Evolutionary conservation across 2,888 invertebrate species (phyloP).

Genomic region (Acronicta alni): DNA sequence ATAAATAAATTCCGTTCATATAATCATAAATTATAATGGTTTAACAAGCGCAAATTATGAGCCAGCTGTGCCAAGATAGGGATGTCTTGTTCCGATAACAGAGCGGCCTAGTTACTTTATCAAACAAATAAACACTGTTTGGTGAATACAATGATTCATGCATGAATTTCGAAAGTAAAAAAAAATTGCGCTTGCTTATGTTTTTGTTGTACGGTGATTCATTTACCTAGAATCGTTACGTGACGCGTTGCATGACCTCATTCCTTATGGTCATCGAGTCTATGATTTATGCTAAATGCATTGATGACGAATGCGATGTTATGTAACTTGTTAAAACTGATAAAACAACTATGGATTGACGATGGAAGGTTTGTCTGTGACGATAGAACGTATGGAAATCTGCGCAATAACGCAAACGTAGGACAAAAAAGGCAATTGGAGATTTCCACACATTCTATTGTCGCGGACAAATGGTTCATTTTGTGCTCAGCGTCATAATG

Average conservation of each 20-base stretch:
- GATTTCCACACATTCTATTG: no score
- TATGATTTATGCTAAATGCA: constrained; percentile 27
- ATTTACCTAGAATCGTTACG: constrained; percentile 37
- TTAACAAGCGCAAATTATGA: constrained; percentile 51
- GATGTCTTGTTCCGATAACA: constrained; percentile 58
- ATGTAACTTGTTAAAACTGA: constrained; percentile 13
- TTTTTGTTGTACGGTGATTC: constrained; percentile 39
- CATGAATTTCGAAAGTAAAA: constrained; percentile 47
- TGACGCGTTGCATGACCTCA: constrained; percentile 47
- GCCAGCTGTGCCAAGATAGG: constrained; percentile 59
- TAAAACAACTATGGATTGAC: no score
- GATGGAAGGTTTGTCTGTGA: no score
- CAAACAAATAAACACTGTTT: constrained; percentile 48
- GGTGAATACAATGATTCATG: constrained; percentile 46
- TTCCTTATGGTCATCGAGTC: constrained; percentile 23
- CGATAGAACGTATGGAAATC: no score
- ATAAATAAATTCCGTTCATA: constrained; percentile 24
- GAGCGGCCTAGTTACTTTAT: constrained; percentile 60
- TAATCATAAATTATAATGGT: constrained; percentile 41
- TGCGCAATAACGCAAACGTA: no score
- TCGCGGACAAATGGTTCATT: no score
- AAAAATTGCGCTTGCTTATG: constrained; percentile 15
- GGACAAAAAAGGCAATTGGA: no score
- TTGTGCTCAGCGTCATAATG: no score
- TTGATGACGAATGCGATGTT: constrained; percentile 26